A percentile compares a stretch with the other conserved stretches of the same genome.
Evolutionary conservation across 2,888 invertebrate genomes (phyloP).

Genomic region (Seladonia tumulorum): DNA sequence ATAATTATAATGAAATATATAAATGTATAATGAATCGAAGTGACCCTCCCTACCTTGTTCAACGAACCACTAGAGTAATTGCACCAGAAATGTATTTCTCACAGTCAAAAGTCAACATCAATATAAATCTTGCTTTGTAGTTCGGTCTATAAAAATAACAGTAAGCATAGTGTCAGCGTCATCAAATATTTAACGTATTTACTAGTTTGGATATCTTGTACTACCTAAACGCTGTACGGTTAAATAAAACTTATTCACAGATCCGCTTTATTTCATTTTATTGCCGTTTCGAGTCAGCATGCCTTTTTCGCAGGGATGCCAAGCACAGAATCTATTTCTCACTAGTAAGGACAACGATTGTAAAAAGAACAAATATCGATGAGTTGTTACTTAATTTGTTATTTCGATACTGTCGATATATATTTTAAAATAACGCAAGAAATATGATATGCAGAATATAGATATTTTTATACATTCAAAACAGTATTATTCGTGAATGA

Average conservation of each 20-base stretch:
- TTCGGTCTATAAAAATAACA: conserved; percentile 54
- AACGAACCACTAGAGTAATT: conserved; percentile 60
- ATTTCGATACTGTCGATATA: not conserved
- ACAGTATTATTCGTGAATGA: not conserved
- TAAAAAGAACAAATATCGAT: conserved; percentile 12
- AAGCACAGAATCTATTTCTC: conserved; percentile 45
- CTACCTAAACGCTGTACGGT: conserved; percentile 64
- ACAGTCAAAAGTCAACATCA: conserved; percentile 63
- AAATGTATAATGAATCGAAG: conserved; percentile 56
- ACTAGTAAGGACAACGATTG: conserved; percentile 31
- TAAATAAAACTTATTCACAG: conserved; percentile 57
- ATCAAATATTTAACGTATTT: conserved; percentile 34
- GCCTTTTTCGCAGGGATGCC: conserved; percentile 66
- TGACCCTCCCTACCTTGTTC: conserved; percentile 71
- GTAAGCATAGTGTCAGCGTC: conserved; percentile 56
- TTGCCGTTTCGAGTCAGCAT: conserved; percentile 70
- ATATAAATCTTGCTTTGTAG: conserved; percentile 59
- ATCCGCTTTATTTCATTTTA: conserved; percentile 71
- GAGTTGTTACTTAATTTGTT: conserved; percentile 7
- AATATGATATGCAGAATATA: not conserved
- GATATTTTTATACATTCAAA: not conserved
- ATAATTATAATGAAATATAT: conserved; percentile 49
- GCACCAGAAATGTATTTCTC: conserved; percentile 65
- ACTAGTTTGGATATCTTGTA: conserved; percentile 56
- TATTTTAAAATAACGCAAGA: not conserved